Base-by-base conservation (phyloP, 2,888 invertebrate species). In the Baccha elongata region DNA sequence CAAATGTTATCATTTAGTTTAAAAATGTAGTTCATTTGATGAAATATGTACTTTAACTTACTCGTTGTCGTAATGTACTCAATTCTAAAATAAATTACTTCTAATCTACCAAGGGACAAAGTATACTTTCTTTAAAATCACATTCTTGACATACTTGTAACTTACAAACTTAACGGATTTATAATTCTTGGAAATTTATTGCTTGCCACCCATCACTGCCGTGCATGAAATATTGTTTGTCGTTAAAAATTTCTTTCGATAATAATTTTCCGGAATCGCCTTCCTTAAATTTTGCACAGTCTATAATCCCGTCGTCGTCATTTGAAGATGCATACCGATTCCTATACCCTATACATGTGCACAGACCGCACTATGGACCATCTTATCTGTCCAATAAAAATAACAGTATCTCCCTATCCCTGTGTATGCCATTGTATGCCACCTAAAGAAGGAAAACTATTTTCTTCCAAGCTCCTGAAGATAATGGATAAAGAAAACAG, bases 201-300 rank as follows among this genome's bases (percentile, higher is more conserved):
- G 60, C 32, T 64, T 19, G 37, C 13, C 29, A 26, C n/a, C 58
- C 35, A 71, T 50, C 46, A 60, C 46, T 42, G 48, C 26, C 42
- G 6, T 21, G 23, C 19, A 80, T 73, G 65, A 75, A 53, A 48
- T 75, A 81, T 80, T 29, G 69, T 19, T 52, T 65, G 71, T 75
- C 75, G 58, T 64, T 64, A 58, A 69, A 50, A 62, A 80, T 60
- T 67, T 75, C 50, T 44, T 72, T 17, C 15, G 68, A 68, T 60
- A 50, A 71, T 64, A 62, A 68, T 40, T 65, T 71, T 60, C 62
- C 60, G 37, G 60, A 75, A 60, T 52, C 52, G 67, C 15, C 29
- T 58, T 23, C 8, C 50, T 21, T 60, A n/a, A 74, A 64, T 73
- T 73, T 79, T 68, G 46, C 79, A 67, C 67, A 68, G 62, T 52